These are phyloP conservation scores for Rhodophaea formosa DNA, from an alignment of 2,888 invertebrate genomes.

Conservation along the genomic window DNA sequence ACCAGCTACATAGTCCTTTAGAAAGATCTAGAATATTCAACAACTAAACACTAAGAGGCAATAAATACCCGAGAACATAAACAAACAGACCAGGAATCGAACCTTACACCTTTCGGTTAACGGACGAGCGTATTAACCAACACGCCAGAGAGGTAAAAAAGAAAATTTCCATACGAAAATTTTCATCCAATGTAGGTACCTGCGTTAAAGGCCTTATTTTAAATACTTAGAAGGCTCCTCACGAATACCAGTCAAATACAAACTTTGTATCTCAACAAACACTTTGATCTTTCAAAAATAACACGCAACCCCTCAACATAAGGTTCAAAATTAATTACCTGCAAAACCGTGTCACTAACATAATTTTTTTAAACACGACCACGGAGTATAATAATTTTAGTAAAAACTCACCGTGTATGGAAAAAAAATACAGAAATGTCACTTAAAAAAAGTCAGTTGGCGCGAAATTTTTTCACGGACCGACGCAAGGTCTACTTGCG, in stretches of 20 bases:
- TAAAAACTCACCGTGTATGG: background rate
- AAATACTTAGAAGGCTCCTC: constrained; percentile 4
- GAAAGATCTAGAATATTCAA: no score
- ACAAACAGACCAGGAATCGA: no score
- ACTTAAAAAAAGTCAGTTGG: background rate
- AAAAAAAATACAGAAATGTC: background rate
- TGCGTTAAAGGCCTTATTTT: background rate
- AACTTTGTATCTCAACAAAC: constrained; percentile 4
- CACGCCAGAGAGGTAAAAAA: background rate
- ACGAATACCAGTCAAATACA: background rate
- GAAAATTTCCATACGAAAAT: background rate
- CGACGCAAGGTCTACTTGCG: constrained; percentile 1
- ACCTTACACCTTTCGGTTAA: no score
- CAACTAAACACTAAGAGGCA: no score
- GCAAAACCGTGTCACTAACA: background rate
- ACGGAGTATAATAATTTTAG: background rate
- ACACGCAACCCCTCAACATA: background rate
- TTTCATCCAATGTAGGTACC: background rate
- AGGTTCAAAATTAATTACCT: background rate
- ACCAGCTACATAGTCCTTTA: no score
- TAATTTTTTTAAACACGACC: background rate
- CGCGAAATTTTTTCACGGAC: constrained; percentile 8
- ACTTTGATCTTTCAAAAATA: background rate
- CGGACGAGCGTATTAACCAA: background rate
- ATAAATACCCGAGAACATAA: no score